Evolutionary conservation across 2,888 invertebrate genomes (phyloP), one percentile per base, ranked within the genome.

Genomic region (Diachrysia chrysitis): DNA sequence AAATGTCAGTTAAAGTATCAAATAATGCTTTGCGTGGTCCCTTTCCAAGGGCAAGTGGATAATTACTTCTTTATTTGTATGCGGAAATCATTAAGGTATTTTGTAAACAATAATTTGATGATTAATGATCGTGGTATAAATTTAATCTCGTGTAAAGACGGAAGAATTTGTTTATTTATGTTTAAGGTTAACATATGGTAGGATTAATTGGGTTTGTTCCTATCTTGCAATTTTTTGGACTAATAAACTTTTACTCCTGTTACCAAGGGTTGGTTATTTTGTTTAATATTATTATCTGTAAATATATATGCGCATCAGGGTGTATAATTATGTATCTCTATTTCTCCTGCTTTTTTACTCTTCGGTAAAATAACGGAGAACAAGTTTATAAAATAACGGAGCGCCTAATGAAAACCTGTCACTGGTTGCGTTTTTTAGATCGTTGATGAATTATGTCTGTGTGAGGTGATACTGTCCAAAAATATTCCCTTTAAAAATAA

Each of bases 71-170:
- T 46, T 61, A 25, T 23, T 37, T 58, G 1, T 35, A 25, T 10
- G 78, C 74, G 74, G 74, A 75, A 53, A 63, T 76, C 32, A n/a
- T 48, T 62, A 55, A 17, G 58, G 3, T 59, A 29, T 66, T 59
- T 66, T 62, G 58, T 65, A 66, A 76, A 73, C 56, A 59, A 58
- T 62, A 21, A 59, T 59, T 16, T 21, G 4, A 23, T 56, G 19
- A 76, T 62, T 58, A 53, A 71, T 66, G 21, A 19, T 48, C 5
- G 48, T 32, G 10, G 25, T 1, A 29, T 55, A 25, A 32, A 53
- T 42, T n/a, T 21, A 14, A 42, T 51, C 48, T 51, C 48, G 6
- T n/a, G n/a, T 42, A n/a, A 6, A 42, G 42, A 42, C 42, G 42
- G 42, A 42, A 42, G 42, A 42, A n/a, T n/a, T 42, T 42, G 6